A percentile compares a stretch with the other conserved stretches of the same genome.
These are phyloP conservation scores for Colletes latitarsis DNA, from an alignment of 1,140 invertebrate genomes.

Conservation along the genomic window DNA sequence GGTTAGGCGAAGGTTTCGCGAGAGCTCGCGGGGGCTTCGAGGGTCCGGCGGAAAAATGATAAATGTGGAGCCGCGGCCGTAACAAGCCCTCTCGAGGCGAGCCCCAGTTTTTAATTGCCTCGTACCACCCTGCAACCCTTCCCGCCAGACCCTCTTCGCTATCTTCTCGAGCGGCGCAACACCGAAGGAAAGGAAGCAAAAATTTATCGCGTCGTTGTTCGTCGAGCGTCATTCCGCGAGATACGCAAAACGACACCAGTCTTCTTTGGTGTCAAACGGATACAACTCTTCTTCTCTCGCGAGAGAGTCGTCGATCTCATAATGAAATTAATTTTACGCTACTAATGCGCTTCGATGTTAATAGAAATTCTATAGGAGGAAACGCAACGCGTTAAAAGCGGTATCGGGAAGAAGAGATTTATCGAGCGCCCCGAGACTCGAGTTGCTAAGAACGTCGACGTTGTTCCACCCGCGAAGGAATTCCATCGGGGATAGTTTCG, in stretches of 20 bases:
- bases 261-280: no score
- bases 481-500: background rate
- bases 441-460: constrained; percentile 8
- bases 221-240: no score
- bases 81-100: constrained; percentile 75
- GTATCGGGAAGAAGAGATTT: background rate
- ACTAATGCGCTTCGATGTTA: no score
- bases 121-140: constrained; percentile 45
- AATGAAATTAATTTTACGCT: no score
- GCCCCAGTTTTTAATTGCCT: constrained; percentile 78
- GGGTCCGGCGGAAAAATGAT: constrained; percentile 72
- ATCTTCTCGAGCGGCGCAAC: constrained; percentile 11
- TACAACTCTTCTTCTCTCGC: no score
- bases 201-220: constrained; percentile 66
- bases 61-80: constrained; percentile 74
- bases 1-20: background rate
- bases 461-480: background rate
- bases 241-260: background rate
- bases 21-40: constrained; percentile 41
- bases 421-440: constrained; percentile 3
- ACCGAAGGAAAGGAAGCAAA: constrained; percentile 34
- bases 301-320: no score
- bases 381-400: no score
- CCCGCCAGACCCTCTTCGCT: constrained; percentile 15
- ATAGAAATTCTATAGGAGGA: no score